Conservation (phyloP, 2,797 vertebrate genomes). For the Mormyrops attenuatus region DNA sequence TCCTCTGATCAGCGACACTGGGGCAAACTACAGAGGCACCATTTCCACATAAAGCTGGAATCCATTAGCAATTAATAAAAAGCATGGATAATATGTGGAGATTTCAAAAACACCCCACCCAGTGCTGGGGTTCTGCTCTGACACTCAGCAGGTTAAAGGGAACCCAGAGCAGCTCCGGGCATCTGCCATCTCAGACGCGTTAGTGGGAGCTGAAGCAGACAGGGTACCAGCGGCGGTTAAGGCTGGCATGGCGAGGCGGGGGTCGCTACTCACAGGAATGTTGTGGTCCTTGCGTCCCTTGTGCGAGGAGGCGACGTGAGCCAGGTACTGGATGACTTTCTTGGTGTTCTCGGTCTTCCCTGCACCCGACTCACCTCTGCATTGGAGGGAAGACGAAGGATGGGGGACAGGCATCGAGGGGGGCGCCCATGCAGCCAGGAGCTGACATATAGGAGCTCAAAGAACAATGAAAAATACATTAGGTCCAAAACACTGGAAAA, state of each 20-base stretch:
- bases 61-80: not conserved
- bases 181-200: not conserved
- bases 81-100: not conserved
- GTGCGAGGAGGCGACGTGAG: conserved; percentile 95
- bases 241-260: not conserved
- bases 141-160: not conserved
- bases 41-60: not conserved
- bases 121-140: not conserved
- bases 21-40: not conserved
- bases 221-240: not conserved
- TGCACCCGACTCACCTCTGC: conserved; percentile 94
- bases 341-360: conserved; percentile 99
- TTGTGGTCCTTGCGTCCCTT: conserved; percentile 97
- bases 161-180: not conserved
- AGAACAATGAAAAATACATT: not conserved
- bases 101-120: not conserved
- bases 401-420: not conserved
- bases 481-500: not conserved
- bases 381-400: not conserved
- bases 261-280: conserved; percentile 81
- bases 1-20: not conserved
- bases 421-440: not conserved
- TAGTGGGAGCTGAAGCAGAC: not conserved
- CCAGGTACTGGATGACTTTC: conserved; percentile 98
- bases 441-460: not conserved